Conservation (phyloP, 1,140 invertebrate genomes). For the Luehdorfia chinensis region DNA sequence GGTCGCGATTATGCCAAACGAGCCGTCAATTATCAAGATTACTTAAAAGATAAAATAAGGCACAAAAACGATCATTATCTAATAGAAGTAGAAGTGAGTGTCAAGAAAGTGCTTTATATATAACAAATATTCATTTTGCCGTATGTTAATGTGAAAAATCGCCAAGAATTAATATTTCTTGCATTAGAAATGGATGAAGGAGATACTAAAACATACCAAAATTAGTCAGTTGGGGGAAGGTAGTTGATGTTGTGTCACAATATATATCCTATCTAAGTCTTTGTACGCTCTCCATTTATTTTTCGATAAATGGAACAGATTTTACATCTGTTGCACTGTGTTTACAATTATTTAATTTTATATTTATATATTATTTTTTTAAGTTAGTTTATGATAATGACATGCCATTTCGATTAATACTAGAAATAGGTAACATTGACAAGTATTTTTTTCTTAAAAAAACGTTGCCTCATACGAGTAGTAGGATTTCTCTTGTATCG, state of each 20-base stretch:
- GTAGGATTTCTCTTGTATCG: no score
- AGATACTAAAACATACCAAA: conserved; percentile 35
- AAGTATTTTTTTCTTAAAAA: no score
- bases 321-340: conserved; percentile 36
- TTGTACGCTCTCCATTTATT: conserved; percentile 47
- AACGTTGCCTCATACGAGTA: no score
- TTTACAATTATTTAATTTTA: no score
- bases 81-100: not conserved
- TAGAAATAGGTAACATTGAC: no score
- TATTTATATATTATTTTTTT: no score
- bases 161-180: not conserved
- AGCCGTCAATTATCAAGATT: not conserved
- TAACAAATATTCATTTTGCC: not conserved
- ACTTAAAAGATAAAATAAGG: not conserved
- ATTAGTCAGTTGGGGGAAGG: conserved; percentile 32
- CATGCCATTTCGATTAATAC: no score
- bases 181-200: conserved; percentile 32
- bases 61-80: not conserved
- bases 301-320: conserved; percentile 48
- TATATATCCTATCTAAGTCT: conserved; percentile 50
- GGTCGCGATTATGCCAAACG: no score
- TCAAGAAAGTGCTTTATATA: not conserved
- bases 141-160: not conserved
- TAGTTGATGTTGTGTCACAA: conserved; percentile 39
- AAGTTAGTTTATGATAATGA: no score